These are phyloP conservation scores for Lutra lutra DNA, from an alignment of 2,797 vertebrate species.

Conservation along the genomic window DNA sequence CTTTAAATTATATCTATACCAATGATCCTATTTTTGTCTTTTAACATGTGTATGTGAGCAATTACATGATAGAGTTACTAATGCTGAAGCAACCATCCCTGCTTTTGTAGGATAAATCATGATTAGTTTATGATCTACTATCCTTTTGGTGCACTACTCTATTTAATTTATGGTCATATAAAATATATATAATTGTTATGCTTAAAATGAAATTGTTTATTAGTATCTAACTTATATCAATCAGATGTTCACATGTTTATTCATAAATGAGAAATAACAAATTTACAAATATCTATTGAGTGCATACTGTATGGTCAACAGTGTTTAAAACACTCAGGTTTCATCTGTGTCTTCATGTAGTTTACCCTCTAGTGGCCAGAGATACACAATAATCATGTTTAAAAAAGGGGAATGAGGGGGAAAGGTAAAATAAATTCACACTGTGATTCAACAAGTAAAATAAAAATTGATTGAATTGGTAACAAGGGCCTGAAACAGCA, in stretches of 20 bases:
- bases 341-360: background rate
- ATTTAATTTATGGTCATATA: background rate
- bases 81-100: background rate
- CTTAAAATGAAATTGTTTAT: background rate
- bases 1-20: background rate
- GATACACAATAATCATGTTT: background rate
- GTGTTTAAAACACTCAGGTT: background rate
- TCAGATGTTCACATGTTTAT: background rate
- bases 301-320: background rate
- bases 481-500: background rate
- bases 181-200: background rate
- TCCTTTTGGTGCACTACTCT: background rate
- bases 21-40: background rate
- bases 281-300: background rate
- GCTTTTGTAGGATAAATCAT: background rate
- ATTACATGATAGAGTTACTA: background rate
- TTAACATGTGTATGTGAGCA: background rate
- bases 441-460: background rate
- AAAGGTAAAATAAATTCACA: background rate
- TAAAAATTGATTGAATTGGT: background rate
- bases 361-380: background rate
- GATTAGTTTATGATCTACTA: background rate
- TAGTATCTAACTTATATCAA: background rate
- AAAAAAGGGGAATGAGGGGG: background rate
- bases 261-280: background rate